Base-by-base conservation (phyloP, 2,888 invertebrate genomes). In the Nomada flava region DNA sequence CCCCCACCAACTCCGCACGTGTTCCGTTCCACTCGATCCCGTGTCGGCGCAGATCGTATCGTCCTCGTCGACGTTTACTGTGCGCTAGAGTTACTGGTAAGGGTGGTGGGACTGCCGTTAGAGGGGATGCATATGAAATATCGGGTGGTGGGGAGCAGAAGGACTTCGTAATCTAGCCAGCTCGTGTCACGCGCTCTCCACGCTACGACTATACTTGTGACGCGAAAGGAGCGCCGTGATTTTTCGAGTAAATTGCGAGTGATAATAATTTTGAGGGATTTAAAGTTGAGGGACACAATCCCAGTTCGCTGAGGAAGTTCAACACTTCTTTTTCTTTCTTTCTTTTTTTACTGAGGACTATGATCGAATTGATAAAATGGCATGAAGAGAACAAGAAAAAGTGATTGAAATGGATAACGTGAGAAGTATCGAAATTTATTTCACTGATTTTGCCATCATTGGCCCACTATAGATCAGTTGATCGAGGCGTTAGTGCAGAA, bases 171-270 rank as follows among this genome's bases (percentile, higher is more conserved):
- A 83, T 87, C 83, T 88, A 85, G 86, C 85, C 89, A 82, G 85
- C 87, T 85, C 89, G 89, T 90, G 89, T 91, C 90, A 89, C 88
- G 90, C 90, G 87, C 83, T 89, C 81, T 83, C 78, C 87, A 79
- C 82, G 89, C 83, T 79, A 75, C 76, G 84, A 83, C 83, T 85
- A 79, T 73, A 67, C 76, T 76, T 65, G 75, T 79, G 80, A 81
- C 84, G 79, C 73, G 76, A 44, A 80, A 55, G 65, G 70, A 74
- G 73, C 67, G 57, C 52, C 68, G 71, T 44, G 73, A 79, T 76
- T 79, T 83, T 64, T 50, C 20, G 20, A 20, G 20, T 11, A 15
- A 47, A 47, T 15, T 47, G 47, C 47, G 15, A 0, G 11, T 47
- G 11, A 11, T 47, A 47, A 15, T 47, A 47, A 47, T 47, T 15